These are phyloP conservation scores for Drosophila picticornis DNA, from an alignment of 2,888 invertebrate species.

Conservation along the genomic window DNA sequence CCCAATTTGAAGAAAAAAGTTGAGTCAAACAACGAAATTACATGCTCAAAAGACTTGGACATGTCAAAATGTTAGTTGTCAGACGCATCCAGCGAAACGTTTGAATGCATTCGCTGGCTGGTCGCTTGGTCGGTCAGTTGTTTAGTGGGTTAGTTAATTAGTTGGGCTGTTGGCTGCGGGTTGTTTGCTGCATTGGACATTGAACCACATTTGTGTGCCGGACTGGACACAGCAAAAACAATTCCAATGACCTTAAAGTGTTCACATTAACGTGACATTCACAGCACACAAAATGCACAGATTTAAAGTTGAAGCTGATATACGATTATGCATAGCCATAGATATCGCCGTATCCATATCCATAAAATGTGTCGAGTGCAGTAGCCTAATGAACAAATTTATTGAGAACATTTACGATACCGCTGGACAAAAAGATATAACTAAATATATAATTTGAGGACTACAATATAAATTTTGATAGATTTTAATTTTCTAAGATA, in stretches of 20 bases:
- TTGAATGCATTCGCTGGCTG: conserved; percentile 58
- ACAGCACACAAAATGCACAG: conserved; percentile 48
- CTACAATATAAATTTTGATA: no score
- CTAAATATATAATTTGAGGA: no score
- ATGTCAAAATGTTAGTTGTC: conserved; percentile 33
- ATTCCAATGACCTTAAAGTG: conserved; percentile 61
- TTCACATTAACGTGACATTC: conserved; percentile 67
- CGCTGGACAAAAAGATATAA: conserved; percentile 11
- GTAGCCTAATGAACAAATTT: conserved; percentile 17
- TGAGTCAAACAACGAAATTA: conserved; percentile 41
- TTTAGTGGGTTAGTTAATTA: conserved; percentile 29
- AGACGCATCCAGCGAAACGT: conserved; percentile 63
- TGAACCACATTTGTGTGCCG: conserved; percentile 70
- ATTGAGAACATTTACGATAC: conserved; percentile 26
- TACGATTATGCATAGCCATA: conserved; percentile 22
- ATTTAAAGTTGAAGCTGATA: conserved; percentile 43
- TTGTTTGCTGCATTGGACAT: conserved; percentile 67
- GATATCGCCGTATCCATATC: conserved; percentile 6
- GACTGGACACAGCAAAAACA: conserved; percentile 30
- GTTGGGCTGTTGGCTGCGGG: background rate
- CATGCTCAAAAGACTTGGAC: conserved; percentile 53
- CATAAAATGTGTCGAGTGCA: conserved; percentile 29
- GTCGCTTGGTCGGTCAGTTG: conserved; percentile 31
- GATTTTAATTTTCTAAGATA: no score
- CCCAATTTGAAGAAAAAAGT: conserved; percentile 12